Evolutionary conservation across 2,113 vertebrate genomes (phyloP), one percentile per base, ranked within the genome.

Genomic region (Marmota flaviventris): DNA sequence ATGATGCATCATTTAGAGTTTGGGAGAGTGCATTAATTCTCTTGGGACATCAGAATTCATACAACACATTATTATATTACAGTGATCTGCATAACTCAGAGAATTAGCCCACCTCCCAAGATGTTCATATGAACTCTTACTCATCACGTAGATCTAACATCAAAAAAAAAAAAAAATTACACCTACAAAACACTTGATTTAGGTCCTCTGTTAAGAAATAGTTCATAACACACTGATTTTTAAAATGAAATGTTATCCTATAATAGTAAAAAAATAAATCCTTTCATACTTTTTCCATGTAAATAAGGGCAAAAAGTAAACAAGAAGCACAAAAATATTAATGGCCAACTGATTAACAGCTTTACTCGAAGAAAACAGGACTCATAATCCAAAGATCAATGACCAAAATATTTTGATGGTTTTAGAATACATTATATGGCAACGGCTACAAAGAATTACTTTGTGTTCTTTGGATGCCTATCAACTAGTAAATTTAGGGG

Each of bases 361-460:
- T 94, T 97, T 79, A 87, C 72, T 53, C 75, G 65, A 96, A 91
- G 79, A 69, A 0, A 94, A 56, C 4, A 81, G 42, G n/a, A 84
- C 73, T 90, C 32, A 96, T 92, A 82, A 94, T 83, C n/a, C 73
- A 94, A 96, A 97, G 96, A 95, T 92, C 85, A 95, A 77, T 42
- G 37, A 87, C 5, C 18, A 29, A 75, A 95, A 95, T 90, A 94
- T 92, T 92, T 86, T 91, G 83, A 93, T 91, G 48, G 45, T 79
- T 97, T 87, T 39, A 5, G 53, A 91, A 96, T 12, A 22, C 65
- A 89, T 58, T 89, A 79, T 89, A 85, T 75, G 61, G 48, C 72
- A 85, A 88, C 10, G 8, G 25, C 92, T 87, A 79, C 10, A 79
- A 87, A 90, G 32, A 90, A 89, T 93, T 63, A 97, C 53, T 69